Base-by-base conservation (phyloP, 2,888 invertebrate species). In the Meganola albula region DNA sequence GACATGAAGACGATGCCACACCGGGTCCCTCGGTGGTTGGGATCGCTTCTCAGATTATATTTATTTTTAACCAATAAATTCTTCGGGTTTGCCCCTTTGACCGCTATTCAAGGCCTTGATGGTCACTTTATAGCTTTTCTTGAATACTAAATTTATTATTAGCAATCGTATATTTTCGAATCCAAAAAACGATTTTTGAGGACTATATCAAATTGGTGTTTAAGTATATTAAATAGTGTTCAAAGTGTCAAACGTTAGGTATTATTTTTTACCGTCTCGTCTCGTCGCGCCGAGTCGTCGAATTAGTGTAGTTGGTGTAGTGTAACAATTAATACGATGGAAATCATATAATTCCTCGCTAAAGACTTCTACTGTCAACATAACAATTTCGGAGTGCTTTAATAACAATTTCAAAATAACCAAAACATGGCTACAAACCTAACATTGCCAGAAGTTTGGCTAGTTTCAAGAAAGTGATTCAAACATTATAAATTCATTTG, bases 51-150 rank as follows among this genome's bases (percentile, higher is more conserved):
- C 49, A 46, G 52, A 51, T 46, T 53, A 52, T 52, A 46, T 49
- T 49, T 63, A 59, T 53, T 53, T 64, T 56, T 59, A 46, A 44
- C 45, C 34, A 28, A 59, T 63, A 56, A 52, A 63, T 61, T 65
- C 57, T 31, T 58, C 47, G 55, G 27, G 40, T 47, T 44, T 47
- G 52, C 30, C 49, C 37, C 49, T 54, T 55, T 44, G 48, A 45
- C 49, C 39, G 53, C 53, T 38, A 24, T 35, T 12, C 11, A 35
- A 37, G 26, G 24, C 29, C 26, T 26, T 16, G 36, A 33, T 27
- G 12, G 24, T 13, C 20, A 16, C n/a, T n/a, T n/a, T n/a, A n/a
- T n/a, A n/a, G n/a, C n/a, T n/a, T n/a, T n/a, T n/a, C n/a, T n/a
- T n/a, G n/a, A n/a, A n/a, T n/a, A n/a, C n/a, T n/a, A n/a, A 24